Evolutionary conservation across 2,888 invertebrate species (phyloP).

Genomic region (Meiosimyza decipiens): DNA sequence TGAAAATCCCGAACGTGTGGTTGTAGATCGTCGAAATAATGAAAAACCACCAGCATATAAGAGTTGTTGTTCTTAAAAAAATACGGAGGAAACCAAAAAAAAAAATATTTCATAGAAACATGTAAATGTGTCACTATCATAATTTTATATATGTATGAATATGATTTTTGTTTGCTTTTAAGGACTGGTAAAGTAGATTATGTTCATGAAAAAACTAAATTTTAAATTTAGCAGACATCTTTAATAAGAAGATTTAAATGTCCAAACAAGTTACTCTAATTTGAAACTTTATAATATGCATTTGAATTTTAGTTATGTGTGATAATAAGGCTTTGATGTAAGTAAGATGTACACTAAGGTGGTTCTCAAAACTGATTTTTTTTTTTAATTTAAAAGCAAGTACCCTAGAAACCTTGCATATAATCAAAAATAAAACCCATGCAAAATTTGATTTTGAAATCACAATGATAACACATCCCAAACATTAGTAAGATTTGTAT

Average conservation of each 20-base stretch:
- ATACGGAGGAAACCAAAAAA: constrained; percentile 4
- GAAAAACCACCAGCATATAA: constrained; percentile 66
- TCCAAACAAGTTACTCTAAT: too few relatives aligned
- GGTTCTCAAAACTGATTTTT: too few relatives aligned
- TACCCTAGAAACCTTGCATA: too few relatives aligned
- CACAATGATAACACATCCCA: too few relatives aligned
- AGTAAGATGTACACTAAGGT: not conserved
- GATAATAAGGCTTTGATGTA: constrained; percentile 10
- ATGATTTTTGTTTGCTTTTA: constrained; percentile 13
- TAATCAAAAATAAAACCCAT: too few relatives aligned
- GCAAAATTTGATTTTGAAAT: too few relatives aligned
- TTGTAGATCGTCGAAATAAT: constrained; percentile 76
- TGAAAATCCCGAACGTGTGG: constrained; percentile 77
- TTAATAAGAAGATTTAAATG: constrained; percentile 9
- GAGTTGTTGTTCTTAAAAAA: constrained; percentile 66
- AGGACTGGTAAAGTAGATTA: constrained; percentile 31
- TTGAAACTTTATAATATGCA: not conserved
- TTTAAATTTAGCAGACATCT: constrained; percentile 12
- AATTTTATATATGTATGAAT: not conserved
- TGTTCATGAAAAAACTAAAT: constrained; percentile 11
- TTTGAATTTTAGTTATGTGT: not conserved
- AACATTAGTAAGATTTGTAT: too few relatives aligned
- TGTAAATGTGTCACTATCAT: constrained; percentile 32
- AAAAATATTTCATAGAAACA: constrained; percentile 30
- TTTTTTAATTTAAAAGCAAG: too few relatives aligned